These are phyloP conservation scores for Merops nubicus DNA, from an alignment of 2,113 vertebrate species.

Conservation along the genomic window DNA sequence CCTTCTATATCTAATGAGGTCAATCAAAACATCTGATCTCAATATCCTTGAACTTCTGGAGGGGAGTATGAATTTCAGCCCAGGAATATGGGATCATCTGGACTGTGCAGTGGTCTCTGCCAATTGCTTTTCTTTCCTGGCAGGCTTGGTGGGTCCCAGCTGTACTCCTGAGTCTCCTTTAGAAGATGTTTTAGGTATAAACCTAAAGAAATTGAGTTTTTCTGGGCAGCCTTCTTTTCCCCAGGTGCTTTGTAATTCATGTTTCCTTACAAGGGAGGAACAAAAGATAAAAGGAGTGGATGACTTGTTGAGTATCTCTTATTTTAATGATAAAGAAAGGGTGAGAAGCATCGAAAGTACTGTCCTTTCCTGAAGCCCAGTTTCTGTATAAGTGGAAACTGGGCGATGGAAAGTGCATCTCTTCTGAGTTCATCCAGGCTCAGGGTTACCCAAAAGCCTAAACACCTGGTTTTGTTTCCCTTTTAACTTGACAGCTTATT, in stretches of 20 bases:
- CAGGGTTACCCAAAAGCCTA: background rate
- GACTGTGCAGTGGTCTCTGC: background rate
- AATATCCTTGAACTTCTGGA: slow-evolving; percentile 45
- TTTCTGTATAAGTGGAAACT: background rate
- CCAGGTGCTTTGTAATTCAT: background rate
- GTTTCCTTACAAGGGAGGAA: background rate
- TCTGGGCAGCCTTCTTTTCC: background rate
- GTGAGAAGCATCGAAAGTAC: background rate
- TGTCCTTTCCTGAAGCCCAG: background rate
- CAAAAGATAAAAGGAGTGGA: background rate
- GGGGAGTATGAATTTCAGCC: background rate
- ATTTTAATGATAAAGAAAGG: background rate
- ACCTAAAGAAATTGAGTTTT: background rate
- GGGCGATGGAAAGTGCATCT: background rate
- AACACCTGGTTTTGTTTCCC: background rate
- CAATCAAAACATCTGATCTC: slow-evolving; percentile 54
- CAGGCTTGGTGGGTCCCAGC: background rate
- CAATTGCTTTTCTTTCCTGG: slow-evolving; percentile 31
- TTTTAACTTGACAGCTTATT: background rate
- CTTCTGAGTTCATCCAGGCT: background rate
- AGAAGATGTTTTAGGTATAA: slow-evolving; percentile 4
- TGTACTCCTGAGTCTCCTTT: background rate
- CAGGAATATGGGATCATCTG: slow-evolving; percentile 28
- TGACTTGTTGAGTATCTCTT: background rate
- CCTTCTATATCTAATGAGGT: slow-evolving; percentile 43